Evolutionary conservation across 2,113 vertebrate genomes (phyloP).

Genomic region (Porphyrio hochstetteri): DNA sequence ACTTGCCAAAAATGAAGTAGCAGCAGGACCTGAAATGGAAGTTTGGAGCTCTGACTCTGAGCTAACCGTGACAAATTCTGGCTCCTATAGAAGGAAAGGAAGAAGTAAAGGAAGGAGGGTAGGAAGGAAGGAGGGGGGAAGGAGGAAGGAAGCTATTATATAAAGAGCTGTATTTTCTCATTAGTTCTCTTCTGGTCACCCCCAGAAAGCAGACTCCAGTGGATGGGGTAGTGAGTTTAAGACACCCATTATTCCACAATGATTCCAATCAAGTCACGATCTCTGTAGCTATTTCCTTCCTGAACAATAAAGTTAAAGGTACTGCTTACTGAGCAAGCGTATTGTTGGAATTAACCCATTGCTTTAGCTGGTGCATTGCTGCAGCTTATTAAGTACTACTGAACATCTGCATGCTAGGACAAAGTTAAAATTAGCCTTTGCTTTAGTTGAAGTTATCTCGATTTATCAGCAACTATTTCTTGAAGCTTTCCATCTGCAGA

Average conservation of each 20-base stretch:
- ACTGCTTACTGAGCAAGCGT: neutral
- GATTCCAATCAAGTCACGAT: neutral
- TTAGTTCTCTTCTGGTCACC: neutral
- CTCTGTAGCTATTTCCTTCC: neutral
- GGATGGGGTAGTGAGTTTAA: neutral
- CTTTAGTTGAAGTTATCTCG: neutral
- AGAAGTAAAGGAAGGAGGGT: rapidly evolving
- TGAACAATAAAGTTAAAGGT: neutral
- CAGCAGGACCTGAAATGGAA: neutral
- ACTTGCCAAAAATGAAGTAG: neutral
- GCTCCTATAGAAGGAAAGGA: neutral
- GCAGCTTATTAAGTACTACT: neutral
- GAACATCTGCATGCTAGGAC: neutral
- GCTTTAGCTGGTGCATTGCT: neutral
- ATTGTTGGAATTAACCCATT: conserved; percentile 2
- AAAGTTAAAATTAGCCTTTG: conserved; percentile 14
- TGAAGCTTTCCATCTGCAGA: neutral
- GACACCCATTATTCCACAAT: neutral
- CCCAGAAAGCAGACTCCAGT: neutral
- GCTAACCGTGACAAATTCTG: neutral
- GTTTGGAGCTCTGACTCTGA: neutral
- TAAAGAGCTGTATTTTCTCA: neutral
- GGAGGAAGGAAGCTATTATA: neutral
- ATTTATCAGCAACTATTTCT: conserved; percentile 21
- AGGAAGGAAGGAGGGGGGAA: no score